Base-by-base conservation (phyloP, 2,888 invertebrate species). In the Temnothorax ravouxi region DNA sequence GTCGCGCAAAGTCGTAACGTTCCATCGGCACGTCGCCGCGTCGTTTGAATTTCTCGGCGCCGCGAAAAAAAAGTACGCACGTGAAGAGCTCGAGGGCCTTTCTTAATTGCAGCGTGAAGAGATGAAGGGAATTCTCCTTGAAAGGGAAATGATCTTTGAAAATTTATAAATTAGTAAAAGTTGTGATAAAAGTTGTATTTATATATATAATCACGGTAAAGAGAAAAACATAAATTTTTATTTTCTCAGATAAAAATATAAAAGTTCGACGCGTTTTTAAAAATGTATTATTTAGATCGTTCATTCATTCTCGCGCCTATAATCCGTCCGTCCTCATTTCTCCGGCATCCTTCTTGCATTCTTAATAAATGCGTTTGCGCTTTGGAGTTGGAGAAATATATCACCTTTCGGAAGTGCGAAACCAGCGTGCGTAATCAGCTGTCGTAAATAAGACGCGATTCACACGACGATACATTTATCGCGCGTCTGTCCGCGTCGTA, bases 391-490 rank as follows among this genome's bases (percentile, higher is more conserved):
- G n/a, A 29, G 56, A 67, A 56, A 56, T 67, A 56, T 67, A 56
- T 77, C 34, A 21, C 21, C 21, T 52, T 21, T 50, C 44, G 67
- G 67, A 67, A 79, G 29, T 67, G 56, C 29, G 77, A 54, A 66
- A 29, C 4, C 15, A n/a, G 44, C 34, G 67, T 34, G 67, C 56
- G 29, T 62, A 52, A 81, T 72, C 62, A 75, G 54, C 6, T 5
- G 25, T 61, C 62, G 62, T 62, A 75, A 82, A 82, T 44, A 75
- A 75, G 25, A 21, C 3, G 66, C 84, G 56, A 83, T 62, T 77
- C 77, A 81, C 75, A 69, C 76, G 83, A 61, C 61, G 67, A 85
- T 84, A 67, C 75, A 82, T 34, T 61, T 85, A 88, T 85, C 88
- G 77, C n/a, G 59, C 59, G 83, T 75, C 69, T 67, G 38, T 75